These are phyloP conservation scores for Tetanocera ferruginea DNA, from an alignment of 2,888 invertebrate species.

Conservation along the genomic window DNA sequence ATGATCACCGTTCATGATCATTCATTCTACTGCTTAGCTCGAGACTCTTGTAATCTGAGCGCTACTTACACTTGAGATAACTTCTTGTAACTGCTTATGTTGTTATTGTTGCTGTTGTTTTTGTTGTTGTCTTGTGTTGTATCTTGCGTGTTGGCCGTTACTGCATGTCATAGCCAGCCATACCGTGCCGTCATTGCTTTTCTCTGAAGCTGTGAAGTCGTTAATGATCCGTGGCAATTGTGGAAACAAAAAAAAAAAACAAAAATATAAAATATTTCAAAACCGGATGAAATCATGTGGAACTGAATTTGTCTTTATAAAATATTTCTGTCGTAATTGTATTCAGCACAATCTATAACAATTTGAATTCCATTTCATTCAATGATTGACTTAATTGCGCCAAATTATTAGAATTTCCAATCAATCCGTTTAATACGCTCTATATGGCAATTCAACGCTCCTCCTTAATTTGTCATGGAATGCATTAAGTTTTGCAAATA, in stretches of 20 bases:
- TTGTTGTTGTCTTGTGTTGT: not conserved
- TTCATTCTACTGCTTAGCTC: not conserved
- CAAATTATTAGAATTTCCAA: too few species aligned
- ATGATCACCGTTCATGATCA: not conserved
- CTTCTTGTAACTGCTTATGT: not conserved
- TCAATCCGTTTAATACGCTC: too few species aligned
- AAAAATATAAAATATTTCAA: not conserved
- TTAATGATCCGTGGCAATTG: not conserved
- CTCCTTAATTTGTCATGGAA: too few species aligned
- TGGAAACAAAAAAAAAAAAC: not conserved
- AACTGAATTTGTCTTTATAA: not conserved
- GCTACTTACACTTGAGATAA: conserved; percentile 2
- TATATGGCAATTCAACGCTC: too few species aligned
- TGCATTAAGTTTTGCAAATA: too few species aligned
- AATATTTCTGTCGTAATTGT: too few species aligned
- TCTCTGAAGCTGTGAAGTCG: not conserved
- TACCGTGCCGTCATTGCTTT: not conserved
- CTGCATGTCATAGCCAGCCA: too few species aligned
- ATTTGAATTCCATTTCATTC: too few species aligned
- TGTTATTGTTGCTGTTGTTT: not conserved
- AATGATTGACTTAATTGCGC: too few species aligned
- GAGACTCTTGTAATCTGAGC: not conserved
- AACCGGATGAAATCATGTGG: not conserved
- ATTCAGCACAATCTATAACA: too few species aligned
- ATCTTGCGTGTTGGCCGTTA: not conserved